Conservation (phyloP, 2,888 invertebrate species). For the Agrenia bidenticulata region DNA sequence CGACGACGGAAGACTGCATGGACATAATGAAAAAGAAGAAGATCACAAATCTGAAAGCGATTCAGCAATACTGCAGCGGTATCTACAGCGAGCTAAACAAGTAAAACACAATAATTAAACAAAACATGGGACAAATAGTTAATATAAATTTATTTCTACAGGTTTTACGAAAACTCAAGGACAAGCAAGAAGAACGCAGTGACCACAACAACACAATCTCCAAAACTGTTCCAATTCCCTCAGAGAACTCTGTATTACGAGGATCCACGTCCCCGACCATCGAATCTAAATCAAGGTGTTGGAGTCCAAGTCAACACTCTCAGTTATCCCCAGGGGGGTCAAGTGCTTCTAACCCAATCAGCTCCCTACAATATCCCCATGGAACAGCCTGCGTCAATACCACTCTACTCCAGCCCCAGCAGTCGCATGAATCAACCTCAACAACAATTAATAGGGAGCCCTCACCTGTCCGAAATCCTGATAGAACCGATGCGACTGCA, state of each 20-base stretch:
- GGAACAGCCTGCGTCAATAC: too few relatives aligned
- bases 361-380: background rate
- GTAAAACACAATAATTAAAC: slow-evolving; percentile 14
- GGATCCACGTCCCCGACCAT: too few relatives aligned
- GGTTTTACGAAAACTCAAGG: slow-evolving; percentile 29
- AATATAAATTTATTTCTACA: background rate
- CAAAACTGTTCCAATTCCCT: background rate
- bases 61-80: slow-evolving; percentile 37
- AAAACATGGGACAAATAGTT: background rate
- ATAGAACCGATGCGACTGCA: too few relatives aligned
- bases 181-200: background rate
- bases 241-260: too few relatives aligned
- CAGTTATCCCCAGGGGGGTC: background rate
- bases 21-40: slow-evolving; percentile 27
- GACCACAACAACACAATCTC: background rate
- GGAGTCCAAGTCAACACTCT: too few relatives aligned
- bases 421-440: too few relatives aligned
- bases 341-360: background rate
- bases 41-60: slow-evolving; percentile 40
- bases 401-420: background rate
- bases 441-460: too few relatives aligned
- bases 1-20: slow-evolving; percentile 33
- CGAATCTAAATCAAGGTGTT: too few relatives aligned
- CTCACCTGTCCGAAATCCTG: too few relatives aligned
- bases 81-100: slow-evolving; percentile 42